Percentiles rank a stretch among this genome's conserved stretches.
Conservation (phyloP, 2,888 invertebrate genomes). For the Harpagoxenus sublaevis region DNA sequence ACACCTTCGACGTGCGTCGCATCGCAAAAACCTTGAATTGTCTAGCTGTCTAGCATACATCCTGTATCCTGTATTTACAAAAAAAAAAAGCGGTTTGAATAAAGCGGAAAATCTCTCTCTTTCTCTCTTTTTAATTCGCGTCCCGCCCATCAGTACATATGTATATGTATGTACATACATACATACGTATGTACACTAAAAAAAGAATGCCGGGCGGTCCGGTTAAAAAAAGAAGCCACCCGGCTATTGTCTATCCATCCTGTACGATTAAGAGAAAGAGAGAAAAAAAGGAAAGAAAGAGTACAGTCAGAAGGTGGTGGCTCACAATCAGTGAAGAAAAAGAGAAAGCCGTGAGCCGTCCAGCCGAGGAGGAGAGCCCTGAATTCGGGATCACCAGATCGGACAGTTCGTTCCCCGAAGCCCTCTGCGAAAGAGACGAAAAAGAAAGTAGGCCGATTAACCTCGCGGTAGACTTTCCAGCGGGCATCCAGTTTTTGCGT, state of each 20-base stretch:
- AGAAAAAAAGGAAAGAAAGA: neutral
- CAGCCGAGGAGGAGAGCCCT: neutral
- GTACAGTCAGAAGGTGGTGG: neutral
- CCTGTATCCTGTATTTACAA: slow-evolving; percentile 11
- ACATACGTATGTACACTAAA: neutral
- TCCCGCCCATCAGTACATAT: too few relatives aligned
- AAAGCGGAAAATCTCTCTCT: neutral
- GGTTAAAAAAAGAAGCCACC: neutral
- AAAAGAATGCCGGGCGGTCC: neutral
- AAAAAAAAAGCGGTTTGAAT: neutral
- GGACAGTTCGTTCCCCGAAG: neutral
- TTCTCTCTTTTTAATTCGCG: neutral
- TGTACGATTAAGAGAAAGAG: neutral
- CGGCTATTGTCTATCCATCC: slow-evolving; percentile 1
- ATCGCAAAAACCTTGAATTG: slow-evolving; percentile 21
- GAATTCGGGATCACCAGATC: neutral
- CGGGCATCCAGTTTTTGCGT: neutral
- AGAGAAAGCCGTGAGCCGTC: neutral
- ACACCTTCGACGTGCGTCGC: neutral
- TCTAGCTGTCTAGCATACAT: neutral
- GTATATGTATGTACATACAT: neutral
- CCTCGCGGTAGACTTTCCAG: neutral
- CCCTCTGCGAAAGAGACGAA: neutral
- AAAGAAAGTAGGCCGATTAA: slow-evolving; percentile 1
- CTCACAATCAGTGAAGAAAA: neutral